Conservation (phyloP, 2,797 vertebrate genomes). For the Sandelia bainsii region DNA sequence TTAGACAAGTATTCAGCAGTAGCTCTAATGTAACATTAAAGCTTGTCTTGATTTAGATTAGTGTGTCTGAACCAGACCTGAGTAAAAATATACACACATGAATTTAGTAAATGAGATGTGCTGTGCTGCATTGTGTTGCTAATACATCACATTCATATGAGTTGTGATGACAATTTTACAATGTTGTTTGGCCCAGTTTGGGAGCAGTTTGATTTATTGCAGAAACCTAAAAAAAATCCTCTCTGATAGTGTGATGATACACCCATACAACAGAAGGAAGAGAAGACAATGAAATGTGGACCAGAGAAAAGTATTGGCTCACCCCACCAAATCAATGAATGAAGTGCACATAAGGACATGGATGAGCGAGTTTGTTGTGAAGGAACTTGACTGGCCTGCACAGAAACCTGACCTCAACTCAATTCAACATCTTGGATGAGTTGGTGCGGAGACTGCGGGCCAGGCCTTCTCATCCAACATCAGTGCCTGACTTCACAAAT, state of each 20-base stretch:
- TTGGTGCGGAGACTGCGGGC: too few species aligned
- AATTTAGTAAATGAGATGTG: constrained; percentile 14
- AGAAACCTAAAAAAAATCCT: constrained; percentile 8
- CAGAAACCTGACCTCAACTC: too few species aligned
- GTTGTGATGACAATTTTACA: constrained; percentile 35
- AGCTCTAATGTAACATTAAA: neutral
- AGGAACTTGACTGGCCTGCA: too few species aligned
- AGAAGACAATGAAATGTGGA: constrained; percentile 37
- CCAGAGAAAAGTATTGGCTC: too few species aligned
- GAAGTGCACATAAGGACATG: too few species aligned
- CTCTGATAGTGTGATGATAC: constrained; percentile 37
- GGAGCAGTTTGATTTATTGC: constrained; percentile 43
- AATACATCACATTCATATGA: constrained; percentile 33
- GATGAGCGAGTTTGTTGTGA: too few species aligned
- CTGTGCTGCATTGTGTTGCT: constrained; percentile 16
- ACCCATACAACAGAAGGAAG: constrained; percentile 2
- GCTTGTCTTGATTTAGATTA: too few species aligned
- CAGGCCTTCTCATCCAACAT: too few species aligned
- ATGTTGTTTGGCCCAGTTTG: constrained; percentile 35
- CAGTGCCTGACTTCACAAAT: too few species aligned
- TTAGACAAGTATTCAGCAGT: neutral
- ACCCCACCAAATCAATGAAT: too few species aligned
- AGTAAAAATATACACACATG: neutral
- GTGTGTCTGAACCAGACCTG: neutral
- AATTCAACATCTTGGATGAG: too few species aligned